phyloP scores from a whole-genome alignment of 2,888 invertebrate species.

The Steinernema carpocapsae region DNA sequence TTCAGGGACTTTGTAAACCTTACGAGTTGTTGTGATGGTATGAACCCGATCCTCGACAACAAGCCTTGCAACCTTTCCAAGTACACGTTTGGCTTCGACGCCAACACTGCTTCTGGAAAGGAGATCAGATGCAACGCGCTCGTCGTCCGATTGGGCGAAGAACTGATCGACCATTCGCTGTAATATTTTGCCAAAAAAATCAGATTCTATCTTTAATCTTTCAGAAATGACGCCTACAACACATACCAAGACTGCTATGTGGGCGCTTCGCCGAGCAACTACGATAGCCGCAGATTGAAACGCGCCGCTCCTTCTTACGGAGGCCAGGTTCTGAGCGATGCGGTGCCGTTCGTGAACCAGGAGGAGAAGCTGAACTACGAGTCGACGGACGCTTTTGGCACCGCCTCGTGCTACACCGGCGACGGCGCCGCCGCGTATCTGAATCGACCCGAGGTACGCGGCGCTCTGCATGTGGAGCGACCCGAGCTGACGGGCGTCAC shows the following conservation, averaged over 20 bases:
- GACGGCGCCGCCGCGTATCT: slow-evolving; percentile 51
- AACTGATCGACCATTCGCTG: background rate
- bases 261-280: too few relatives aligned
- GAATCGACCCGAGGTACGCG: slow-evolving; percentile 47
- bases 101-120: slow-evolving; percentile 35
- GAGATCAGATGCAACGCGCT: slow-evolving; percentile 50
- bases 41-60: slow-evolving; percentile 52
- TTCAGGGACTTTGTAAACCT: background rate
- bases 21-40: too few relatives aligned
- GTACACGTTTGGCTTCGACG: background rate
- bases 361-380: slow-evolving; percentile 43
- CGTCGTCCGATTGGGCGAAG: background rate
- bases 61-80: background rate
- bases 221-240: slow-evolving; percentile 51
- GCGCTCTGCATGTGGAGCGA: slow-evolving; percentile 29
- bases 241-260: slow-evolving; percentile 52
- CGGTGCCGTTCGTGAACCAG: slow-evolving; percentile 44
- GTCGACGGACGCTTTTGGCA: slow-evolving; percentile 55
- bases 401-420: slow-evolving; percentile 51
- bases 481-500: slow-evolving; percentile 42
- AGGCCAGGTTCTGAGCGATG: slow-evolving; percentile 36
- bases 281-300: background rate
- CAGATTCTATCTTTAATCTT: too few relatives aligned
- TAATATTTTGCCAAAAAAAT: too few relatives aligned
- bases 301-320: slow-evolving; percentile 22